Percentiles rank a stretch among this genome's conserved stretches.
These are phyloP conservation scores for crab-eating macaque (Macaca fascicularis) DNA, from an alignment of 2,113 vertebrate species.

Conservation along the genomic window T2T-MFA8v1.1 NC_088381.1:6726501-6727000, in stretches of 20 bases:
- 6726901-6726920: neutral
- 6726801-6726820: neutral
- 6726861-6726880: neutral
- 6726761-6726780: neutral
- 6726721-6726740: neutral
- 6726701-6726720: neutral
- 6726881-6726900: neutral
- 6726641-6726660: neutral
- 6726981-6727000: neutral
- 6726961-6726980: neutral
- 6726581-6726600: neutral
- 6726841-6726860: neutral
- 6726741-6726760: neutral
- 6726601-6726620: neutral
- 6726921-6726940: neutral
- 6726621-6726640: neutral
- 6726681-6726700: neutral
- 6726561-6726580: neutral
- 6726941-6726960: neutral
- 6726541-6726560: neutral
- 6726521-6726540: neutral
- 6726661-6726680: neutral
- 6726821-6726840: neutral
- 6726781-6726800: neutral
- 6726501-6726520: neutral